Conservation (phyloP, 2,113 vertebrate species). For the Ciconia stormi region DNA sequence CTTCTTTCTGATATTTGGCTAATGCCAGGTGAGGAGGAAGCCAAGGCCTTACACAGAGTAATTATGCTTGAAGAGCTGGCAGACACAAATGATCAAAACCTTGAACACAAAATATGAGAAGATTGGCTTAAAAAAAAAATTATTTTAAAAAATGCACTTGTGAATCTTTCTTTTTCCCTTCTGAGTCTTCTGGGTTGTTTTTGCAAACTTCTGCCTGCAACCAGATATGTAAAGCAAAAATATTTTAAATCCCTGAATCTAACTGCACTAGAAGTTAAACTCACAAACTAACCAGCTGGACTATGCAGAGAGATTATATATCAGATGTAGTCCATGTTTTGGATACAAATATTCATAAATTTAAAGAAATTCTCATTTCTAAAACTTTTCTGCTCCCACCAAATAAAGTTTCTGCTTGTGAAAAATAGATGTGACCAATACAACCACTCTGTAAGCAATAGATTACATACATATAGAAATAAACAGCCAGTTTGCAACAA, state of each 20-base stretch:
- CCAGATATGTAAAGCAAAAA: background rate
- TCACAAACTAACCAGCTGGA: background rate
- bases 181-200: background rate
- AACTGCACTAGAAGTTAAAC: background rate
- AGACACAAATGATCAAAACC: background rate
- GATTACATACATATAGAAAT: background rate
- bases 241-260: background rate
- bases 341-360: background rate
- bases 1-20: background rate
- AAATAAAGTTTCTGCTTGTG: background rate
- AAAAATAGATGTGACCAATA: background rate
- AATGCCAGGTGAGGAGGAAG: background rate
- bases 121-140: background rate
- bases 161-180: background rate
- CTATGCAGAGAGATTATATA: background rate
- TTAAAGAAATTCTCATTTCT: background rate
- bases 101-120: background rate
- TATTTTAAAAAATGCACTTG: rapidly evolving
- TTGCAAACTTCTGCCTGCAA: background rate
- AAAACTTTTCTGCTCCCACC: background rate
- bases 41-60: background rate
- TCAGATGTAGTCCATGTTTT: background rate
- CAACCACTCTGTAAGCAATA: background rate
- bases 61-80: background rate
- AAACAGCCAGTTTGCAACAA: background rate